A percentile compares a stretch with the other conserved stretches of the same genome.
These are phyloP conservation scores for Calephelis perditalis DNA, from an alignment of 2,888 invertebrate genomes.

Conservation along the genomic window DNA sequence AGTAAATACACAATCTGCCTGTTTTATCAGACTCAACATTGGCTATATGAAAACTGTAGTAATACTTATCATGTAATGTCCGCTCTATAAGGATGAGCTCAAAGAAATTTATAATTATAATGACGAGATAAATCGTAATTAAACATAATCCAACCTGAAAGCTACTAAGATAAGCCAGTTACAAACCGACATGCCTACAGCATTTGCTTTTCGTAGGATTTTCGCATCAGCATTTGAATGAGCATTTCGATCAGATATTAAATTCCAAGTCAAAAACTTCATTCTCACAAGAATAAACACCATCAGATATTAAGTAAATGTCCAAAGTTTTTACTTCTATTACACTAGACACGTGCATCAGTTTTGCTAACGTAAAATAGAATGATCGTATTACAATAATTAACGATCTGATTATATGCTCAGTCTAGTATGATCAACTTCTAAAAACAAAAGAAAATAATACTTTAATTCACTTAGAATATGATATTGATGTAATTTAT, in stretches of 20 bases:
- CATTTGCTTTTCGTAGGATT: background rate
- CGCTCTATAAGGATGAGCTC: too few species aligned
- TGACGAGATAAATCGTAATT: background rate
- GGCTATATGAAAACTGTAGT: too few species aligned
- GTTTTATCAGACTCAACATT: too few species aligned
- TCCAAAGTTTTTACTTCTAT: background rate
- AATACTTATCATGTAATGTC: too few species aligned
- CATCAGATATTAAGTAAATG: background rate
- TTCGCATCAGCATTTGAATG: background rate
- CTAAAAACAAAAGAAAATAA: too few species aligned
- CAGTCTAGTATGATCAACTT: too few species aligned
- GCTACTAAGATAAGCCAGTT: background rate
- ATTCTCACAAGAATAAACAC: background rate
- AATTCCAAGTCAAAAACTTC: background rate
- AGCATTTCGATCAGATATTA: background rate
- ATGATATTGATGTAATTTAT: too few species aligned
- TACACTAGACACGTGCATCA: background rate
- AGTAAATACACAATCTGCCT: too few species aligned
- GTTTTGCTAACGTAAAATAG: background rate
- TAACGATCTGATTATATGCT: too few species aligned
- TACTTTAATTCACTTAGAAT: too few species aligned
- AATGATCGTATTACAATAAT: background rate
- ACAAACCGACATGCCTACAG: background rate
- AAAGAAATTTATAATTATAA: too few species aligned
- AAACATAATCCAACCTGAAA: constrained; percentile 5